Conservation (phyloP, 2,888 invertebrate species). For the Uloborus plumipes region DNA sequence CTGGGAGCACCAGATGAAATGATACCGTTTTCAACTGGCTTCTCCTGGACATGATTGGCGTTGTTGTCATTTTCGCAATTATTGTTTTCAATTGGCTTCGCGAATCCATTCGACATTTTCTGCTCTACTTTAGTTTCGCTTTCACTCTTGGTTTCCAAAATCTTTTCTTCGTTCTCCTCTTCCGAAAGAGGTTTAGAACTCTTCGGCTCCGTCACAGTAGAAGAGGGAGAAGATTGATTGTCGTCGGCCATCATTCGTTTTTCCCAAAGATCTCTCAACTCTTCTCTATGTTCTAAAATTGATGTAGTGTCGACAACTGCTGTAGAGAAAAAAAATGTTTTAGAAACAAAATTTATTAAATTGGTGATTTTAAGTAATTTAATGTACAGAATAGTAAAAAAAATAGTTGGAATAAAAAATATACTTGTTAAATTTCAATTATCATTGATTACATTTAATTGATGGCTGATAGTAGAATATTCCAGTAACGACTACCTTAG, state of each 20-base stretch:
- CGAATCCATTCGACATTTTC: constrained; percentile 13
- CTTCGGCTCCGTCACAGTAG: constrained; percentile 21
- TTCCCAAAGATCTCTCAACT: constrained; percentile 63
- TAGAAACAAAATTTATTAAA: background rate
- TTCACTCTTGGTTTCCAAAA: constrained; percentile 29
- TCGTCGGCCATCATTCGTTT: constrained; percentile 64
- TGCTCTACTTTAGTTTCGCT: constrained; percentile 22
- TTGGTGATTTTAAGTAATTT: background rate
- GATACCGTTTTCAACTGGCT: background rate
- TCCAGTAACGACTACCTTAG: too few species aligned
- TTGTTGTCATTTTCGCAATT: constrained; percentile 3
- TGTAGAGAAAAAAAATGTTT: constrained; percentile 8
- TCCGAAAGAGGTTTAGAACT: constrained; percentile 12
- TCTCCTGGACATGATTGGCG: constrained; percentile 22
- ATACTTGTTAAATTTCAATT: background rate
- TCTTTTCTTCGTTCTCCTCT: constrained; percentile 45
- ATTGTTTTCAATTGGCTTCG: constrained; percentile 34
- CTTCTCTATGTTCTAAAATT: constrained; percentile 62
- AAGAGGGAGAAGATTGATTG: constrained; percentile 58
- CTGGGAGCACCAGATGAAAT: background rate
- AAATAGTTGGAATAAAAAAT: background rate
- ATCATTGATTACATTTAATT: too few species aligned
- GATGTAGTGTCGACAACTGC: constrained; percentile 59
- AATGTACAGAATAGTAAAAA: background rate
- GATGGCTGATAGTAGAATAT: too few species aligned